Evolutionary conservation across 2,888 invertebrate species (phyloP).

Genomic region (Cancer borealis): DNA sequence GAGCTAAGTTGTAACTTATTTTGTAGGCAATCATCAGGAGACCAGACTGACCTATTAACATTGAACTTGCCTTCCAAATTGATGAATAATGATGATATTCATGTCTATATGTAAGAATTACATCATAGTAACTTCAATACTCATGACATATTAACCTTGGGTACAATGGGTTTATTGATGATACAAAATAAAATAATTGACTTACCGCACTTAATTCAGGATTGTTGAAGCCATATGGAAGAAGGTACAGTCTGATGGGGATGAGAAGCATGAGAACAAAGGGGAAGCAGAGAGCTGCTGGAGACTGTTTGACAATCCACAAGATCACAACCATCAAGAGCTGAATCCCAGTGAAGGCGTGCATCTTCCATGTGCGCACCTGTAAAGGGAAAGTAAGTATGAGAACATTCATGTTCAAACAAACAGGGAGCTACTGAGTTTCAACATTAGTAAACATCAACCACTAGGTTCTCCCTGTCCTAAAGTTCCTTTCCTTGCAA

Average conservation of each 20-base stretch:
- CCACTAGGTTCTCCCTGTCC: background rate
- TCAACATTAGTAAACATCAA: background rate
- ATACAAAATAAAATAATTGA: slow-evolving; percentile 77
- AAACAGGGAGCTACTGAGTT: background rate
- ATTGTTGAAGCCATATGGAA: slow-evolving; percentile 88
- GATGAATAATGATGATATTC: background rate
- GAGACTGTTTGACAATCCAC: slow-evolving; percentile 94
- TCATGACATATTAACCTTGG: background rate
- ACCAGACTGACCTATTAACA: background rate
- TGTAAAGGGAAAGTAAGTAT: slow-evolving; percentile 80
- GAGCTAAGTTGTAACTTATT: background rate
- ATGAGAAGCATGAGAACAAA: slow-evolving; percentile 96
- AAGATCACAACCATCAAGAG: slow-evolving; percentile 87
- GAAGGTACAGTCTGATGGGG: slow-evolving; percentile 87
- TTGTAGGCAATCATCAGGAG: background rate
- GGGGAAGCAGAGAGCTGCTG: slow-evolving; percentile 93
- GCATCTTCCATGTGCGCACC: slow-evolving; percentile 95
- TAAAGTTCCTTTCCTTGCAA: background rate
- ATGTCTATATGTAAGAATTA: background rate
- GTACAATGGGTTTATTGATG: background rate
- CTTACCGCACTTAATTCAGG: slow-evolving; percentile 92
- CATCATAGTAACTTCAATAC: background rate
- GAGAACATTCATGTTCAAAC: background rate
- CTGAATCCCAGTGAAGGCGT: slow-evolving; percentile 93
- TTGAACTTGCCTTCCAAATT: background rate